Percentiles rank a stretch among this genome's conserved stretches.
Evolutionary conservation across 2,797 vertebrate species (phyloP).

Genomic region (Coregonus ussuriensis): DNA sequence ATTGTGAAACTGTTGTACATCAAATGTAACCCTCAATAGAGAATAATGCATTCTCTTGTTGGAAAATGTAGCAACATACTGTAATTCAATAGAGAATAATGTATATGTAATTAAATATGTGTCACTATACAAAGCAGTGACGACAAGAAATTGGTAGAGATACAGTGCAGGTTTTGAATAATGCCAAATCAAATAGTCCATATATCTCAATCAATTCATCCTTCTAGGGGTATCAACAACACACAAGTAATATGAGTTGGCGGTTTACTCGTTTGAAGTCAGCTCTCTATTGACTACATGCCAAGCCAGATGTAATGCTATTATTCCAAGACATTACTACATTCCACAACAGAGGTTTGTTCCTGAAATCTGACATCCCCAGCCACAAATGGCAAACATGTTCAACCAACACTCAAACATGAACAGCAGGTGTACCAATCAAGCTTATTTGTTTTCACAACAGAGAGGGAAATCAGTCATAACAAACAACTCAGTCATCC

Average conservation of each 20-base stretch:
- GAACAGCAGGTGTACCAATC: not conserved
- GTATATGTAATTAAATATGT: not conserved
- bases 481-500: not conserved
- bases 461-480: not conserved
- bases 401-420: constrained; percentile 59
- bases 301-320: no score
- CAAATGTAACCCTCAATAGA: no score
- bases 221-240: not conserved
- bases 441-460: not conserved
- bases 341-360: not conserved
- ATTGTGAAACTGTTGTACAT: no score
- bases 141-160: not conserved
- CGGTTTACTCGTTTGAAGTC: not conserved
- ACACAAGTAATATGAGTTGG: not conserved
- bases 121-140: not conserved
- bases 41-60: no score
- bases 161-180: not conserved
- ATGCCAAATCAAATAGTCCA: not conserved
- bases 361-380: not conserved
- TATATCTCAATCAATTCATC: not conserved
- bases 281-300: not conserved
- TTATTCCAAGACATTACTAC: not conserved
- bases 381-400: constrained; percentile 58
- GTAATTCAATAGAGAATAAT: not conserved
- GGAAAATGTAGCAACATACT: no score